A percentile compares a stretch with the other conserved stretches of the same genome.
These are phyloP conservation scores for Xylota sylvarum DNA, from an alignment of 2,888 invertebrate genomes.

Conservation along the genomic window DNA sequence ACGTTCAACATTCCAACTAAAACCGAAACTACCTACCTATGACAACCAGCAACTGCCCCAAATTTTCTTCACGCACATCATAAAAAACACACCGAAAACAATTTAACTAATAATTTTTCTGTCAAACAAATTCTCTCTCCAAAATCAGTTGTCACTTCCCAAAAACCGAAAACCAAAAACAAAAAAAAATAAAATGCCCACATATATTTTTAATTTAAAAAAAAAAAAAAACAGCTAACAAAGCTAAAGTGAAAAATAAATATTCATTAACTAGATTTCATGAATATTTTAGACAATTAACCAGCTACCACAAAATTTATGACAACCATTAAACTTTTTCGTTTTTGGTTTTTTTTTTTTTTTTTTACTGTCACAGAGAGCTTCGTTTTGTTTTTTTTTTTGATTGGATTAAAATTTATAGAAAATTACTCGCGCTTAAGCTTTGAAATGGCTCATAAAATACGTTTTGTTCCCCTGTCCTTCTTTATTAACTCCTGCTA, in stretches of 20 bases:
- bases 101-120: conserved; percentile 50
- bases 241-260: conserved; percentile 68
- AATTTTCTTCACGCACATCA: conserved; percentile 63
- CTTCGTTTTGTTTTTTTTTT: conserved; percentile 4
- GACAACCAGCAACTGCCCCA: conserved; percentile 39
- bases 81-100: conserved; percentile 39
- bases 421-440: conserved; percentile 39
- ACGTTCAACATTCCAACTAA: conserved; percentile 43
- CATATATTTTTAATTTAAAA: conserved; percentile 11
- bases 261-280: conserved; percentile 73
- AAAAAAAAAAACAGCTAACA: conserved; percentile 41
- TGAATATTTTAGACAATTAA: conserved; percentile 76
- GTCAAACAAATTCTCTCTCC: conserved; percentile 32
- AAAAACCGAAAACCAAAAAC: no score
- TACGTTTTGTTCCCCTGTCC: neutral
- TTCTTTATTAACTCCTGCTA: conserved; percentile 25
- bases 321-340: conserved; percentile 57
- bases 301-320: conserved; percentile 68
- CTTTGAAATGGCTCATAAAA: conserved; percentile 47
- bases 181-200: conserved; percentile 10
- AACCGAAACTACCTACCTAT: conserved; percentile 10
- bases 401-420: conserved; percentile 43
- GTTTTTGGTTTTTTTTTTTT: conserved; percentile 26
- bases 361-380: conserved; percentile 35
- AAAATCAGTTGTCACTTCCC: conserved; percentile 50